Conservation (phyloP, 2,888 invertebrate species). For the Plagodis pulveraria region DNA sequence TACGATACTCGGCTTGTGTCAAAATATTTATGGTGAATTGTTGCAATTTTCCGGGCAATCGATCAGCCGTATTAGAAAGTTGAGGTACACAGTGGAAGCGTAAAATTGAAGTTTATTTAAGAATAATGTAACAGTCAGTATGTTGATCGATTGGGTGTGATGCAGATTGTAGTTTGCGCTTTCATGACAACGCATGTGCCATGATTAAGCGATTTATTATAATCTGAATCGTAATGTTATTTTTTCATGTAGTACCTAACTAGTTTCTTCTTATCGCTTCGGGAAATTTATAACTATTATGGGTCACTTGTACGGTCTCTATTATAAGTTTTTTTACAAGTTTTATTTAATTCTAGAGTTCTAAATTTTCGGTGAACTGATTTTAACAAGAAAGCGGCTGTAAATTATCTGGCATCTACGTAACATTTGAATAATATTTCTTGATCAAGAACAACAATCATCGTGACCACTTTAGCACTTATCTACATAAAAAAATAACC, state of each 20-base stretch:
- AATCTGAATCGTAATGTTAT: constrained; percentile 3
- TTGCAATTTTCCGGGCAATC: constrained; percentile 77
- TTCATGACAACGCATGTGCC: constrained; percentile 25
- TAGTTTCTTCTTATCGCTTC: too few relatives aligned
- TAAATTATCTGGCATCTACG: too few relatives aligned
- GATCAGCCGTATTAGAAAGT: constrained; percentile 68
- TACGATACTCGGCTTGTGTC: constrained; percentile 74
- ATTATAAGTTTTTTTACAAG: too few relatives aligned
- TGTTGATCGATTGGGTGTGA: constrained; percentile 40
- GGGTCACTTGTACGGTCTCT: too few relatives aligned
- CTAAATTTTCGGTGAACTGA: too few relatives aligned
- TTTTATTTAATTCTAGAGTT: too few relatives aligned
- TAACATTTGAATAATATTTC: too few relatives aligned
- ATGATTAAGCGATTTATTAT: constrained; percentile 23
- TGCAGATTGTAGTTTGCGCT: constrained; percentile 28
- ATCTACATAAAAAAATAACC: constrained; percentile 12
- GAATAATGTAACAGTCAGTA: constrained; percentile 42
- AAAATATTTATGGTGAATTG: constrained; percentile 79
- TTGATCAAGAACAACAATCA: too few relatives aligned
- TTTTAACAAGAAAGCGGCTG: too few relatives aligned
- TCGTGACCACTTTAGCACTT: not conserved
- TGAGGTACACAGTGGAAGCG: constrained; percentile 56
- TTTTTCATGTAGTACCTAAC: not conserved
- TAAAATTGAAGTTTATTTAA: constrained; percentile 76
- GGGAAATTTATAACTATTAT: too few relatives aligned